phyloP scores from a whole-genome alignment of 2,888 invertebrate species.

The Amiota communis region DNA sequence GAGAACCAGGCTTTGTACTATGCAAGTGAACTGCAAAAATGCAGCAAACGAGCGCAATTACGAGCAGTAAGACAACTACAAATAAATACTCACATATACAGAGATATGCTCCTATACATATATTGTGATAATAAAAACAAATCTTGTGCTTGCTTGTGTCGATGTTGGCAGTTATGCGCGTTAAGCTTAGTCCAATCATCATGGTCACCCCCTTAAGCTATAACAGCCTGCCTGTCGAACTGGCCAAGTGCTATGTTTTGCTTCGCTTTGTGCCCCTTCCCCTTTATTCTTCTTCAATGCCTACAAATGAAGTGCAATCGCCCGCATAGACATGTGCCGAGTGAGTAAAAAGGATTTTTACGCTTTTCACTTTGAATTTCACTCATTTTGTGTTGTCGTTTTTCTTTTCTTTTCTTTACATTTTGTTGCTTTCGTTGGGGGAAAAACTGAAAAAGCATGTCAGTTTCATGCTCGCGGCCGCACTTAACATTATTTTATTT shows the following conservation, averaged over 20 bases:
- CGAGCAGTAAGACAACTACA: too few relatives aligned
- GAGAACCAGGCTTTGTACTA: too few relatives aligned
- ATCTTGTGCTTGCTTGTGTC: too few relatives aligned
- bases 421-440: slow-evolving; percentile 45
- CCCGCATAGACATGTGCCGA: neutral
- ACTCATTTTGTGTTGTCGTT: neutral
- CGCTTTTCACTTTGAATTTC: neutral
- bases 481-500: slow-evolving; percentile 65
- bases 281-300: neutral
- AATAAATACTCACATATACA: too few relatives aligned
- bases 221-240: neutral
- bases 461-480: slow-evolving; percentile 65
- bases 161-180: neutral
- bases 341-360: slow-evolving; percentile 3
- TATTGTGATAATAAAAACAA: too few relatives aligned
- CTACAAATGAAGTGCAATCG: slow-evolving; percentile 2
- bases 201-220: neutral
- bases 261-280: neutral
- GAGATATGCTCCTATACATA: too few relatives aligned
- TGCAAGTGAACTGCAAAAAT: too few relatives aligned
- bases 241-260: neutral
- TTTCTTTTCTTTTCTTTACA: neutral
- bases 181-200: neutral
- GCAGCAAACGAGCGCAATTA: too few relatives aligned
- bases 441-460: slow-evolving; percentile 58